phyloP scores from a whole-genome alignment of 2,113 vertebrate species.

The Oryzias woworae region DNA sequence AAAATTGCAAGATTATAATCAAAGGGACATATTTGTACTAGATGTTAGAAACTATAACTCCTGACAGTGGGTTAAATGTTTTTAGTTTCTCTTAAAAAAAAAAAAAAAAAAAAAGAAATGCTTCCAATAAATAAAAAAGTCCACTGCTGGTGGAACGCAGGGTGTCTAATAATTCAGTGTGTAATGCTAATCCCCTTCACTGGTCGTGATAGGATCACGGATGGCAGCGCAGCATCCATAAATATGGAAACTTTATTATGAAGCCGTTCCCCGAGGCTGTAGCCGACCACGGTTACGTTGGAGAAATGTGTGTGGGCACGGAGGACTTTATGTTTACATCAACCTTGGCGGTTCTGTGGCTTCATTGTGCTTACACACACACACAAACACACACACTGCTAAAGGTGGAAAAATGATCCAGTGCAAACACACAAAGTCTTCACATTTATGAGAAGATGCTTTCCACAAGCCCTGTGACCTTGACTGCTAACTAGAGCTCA shows the following conservation, averaged over 20 bases:
- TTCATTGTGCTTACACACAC: constrained; percentile 5
- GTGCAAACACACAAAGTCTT: constrained; percentile 17
- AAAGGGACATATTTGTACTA: too few species aligned
- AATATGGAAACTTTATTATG: constrained; percentile 62
- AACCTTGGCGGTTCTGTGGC: constrained; percentile 30
- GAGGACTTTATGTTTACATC: constrained; percentile 22
- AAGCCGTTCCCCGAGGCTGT: constrained; percentile 41
- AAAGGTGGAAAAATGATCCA: constrained; percentile 23
- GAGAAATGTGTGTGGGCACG: not conserved
- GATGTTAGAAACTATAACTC: too few species aligned
- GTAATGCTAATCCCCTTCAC: constrained; percentile 65
- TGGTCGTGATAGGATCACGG: constrained; percentile 51
- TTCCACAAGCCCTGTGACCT: constrained; percentile 37
- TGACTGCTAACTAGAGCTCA: constrained; percentile 52
- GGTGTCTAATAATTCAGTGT: constrained; percentile 45
- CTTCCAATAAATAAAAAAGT: not conserved
- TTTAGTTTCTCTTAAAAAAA: too few species aligned
- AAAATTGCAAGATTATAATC: too few species aligned
- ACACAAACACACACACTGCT: constrained; percentile 1
- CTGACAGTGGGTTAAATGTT: too few species aligned
- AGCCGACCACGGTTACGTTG: not conserved
- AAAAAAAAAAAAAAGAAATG: not conserved
- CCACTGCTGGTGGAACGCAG: constrained; percentile 23
- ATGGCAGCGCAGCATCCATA: constrained; percentile 48
- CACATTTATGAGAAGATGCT: constrained; percentile 18